These are phyloP conservation scores for Nothobranchius furzeri DNA, from an alignment of 2,113 vertebrate genomes.

Conservation along the genomic window DNA sequence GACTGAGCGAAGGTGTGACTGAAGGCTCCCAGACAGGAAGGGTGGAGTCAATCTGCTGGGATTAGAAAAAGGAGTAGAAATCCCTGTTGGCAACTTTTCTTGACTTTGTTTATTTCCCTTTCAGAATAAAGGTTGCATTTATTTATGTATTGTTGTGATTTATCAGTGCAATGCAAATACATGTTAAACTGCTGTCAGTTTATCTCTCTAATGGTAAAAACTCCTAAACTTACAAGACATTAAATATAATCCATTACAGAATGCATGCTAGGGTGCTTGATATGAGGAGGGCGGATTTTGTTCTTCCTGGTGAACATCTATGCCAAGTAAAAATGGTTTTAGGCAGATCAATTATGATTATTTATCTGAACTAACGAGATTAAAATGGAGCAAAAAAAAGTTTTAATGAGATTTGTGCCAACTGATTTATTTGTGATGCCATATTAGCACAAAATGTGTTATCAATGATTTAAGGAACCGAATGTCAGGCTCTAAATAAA, in stretches of 20 bases:
- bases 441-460: neutral
- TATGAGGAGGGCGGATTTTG: neutral
- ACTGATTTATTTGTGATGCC: neutral
- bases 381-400: neutral
- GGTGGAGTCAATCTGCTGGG: slow-evolving; percentile 76
- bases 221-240: no score
- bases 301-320: neutral
- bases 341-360: no score
- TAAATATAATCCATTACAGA: no score
- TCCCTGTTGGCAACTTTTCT: slow-evolving; percentile 31
- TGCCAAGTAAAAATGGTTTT: no score
- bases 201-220: no score
- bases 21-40: slow-evolving; percentile 53
- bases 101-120: slow-evolving; percentile 25
- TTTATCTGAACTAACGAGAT: no score
- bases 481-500: no score
- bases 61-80: slow-evolving; percentile 66
- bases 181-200: no score
- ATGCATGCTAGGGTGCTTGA: no score
- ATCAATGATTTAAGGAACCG: neutral
- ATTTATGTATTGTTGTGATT: no score
- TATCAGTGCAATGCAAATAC: no score
- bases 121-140: neutral
- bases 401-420: neutral
- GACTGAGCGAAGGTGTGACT: slow-evolving; percentile 53